A percentile compares a stretch with the other conserved stretches of the same genome.
phyloP scores from a whole-genome alignment of 2,888 invertebrate genomes.

The Drosophila anomalata region DNA sequence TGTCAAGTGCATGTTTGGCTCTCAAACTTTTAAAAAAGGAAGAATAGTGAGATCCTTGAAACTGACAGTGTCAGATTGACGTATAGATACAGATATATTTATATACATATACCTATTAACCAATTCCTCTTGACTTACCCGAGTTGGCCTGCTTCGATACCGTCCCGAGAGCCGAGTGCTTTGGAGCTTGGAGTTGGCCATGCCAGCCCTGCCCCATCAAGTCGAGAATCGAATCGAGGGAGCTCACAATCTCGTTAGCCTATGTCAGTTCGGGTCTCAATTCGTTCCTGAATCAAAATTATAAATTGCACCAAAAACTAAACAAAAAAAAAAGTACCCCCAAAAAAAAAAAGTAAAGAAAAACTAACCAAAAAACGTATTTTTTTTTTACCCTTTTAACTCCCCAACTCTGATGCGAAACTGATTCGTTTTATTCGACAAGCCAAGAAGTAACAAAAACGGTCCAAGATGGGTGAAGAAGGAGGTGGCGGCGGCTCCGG shows the following conservation, averaged over 20 bases:
- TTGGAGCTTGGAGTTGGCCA: constrained; percentile 11
- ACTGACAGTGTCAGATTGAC: no score
- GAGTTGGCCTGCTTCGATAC: no score
- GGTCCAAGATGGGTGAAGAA: constrained; percentile 36
- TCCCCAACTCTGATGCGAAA: not conserved
- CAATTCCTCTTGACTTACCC: no score
- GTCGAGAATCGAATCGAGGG: no score
- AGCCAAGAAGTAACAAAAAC: not conserved
- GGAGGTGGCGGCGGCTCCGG: constrained; percentile 55
- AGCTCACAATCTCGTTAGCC: constrained; percentile 11
- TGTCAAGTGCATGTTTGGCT: no score
- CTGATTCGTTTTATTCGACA: constrained; percentile 2
- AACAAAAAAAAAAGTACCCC: not conserved
- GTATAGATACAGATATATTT: no score
- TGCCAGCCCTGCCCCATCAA: not conserved
- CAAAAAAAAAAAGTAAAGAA: not conserved
- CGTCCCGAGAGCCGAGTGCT: not conserved
- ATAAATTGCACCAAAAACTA: constrained; percentile 5
- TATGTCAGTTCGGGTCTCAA: constrained; percentile 21
- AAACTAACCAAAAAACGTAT: not conserved
- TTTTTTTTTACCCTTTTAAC: constrained; percentile 8
- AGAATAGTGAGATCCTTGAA: no score
- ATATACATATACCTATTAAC: no score
- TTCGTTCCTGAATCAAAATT: constrained; percentile 1
- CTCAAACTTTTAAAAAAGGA: no score